Evolutionary conservation across 1,140 invertebrate genomes (phyloP).

Genomic region (Scaptomyza graminum): DNA sequence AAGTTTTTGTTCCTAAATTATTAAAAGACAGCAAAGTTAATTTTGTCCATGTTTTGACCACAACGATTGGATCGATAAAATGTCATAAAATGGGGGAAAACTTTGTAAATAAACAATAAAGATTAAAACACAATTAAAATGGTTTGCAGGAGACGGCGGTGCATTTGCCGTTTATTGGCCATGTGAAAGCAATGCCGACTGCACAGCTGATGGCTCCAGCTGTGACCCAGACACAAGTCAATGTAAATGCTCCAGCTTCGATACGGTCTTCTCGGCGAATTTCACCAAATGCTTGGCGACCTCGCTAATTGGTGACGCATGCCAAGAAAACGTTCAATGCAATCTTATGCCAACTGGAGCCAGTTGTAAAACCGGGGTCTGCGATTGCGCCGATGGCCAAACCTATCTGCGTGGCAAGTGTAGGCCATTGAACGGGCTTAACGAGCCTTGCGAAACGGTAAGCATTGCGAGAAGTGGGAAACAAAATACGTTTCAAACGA

Average conservation of each 20-base stretch:
- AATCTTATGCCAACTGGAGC: conserved; percentile 84
- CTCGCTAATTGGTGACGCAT: conserved; percentile 78
- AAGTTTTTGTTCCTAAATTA: conserved; percentile 18
- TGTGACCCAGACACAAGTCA: conserved; percentile 54
- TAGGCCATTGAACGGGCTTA: conserved; percentile 72
- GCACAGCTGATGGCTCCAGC: conserved; percentile 70
- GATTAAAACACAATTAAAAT: neutral
- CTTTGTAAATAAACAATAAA: conserved; percentile 12
- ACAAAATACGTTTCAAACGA: too few species aligned
- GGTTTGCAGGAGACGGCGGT: conserved; percentile 58
- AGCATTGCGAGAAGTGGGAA: too few species aligned
- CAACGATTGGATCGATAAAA: conserved; percentile 2
- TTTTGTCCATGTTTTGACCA: neutral
- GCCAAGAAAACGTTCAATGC: conserved; percentile 80
- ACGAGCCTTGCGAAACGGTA: conserved; percentile 71
- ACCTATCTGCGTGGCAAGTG: conserved; percentile 80
- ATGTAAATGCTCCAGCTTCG: conserved; percentile 68
- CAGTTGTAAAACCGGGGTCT: conserved; percentile 83
- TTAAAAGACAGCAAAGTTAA: conserved; percentile 6
- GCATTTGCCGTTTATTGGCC: conserved; percentile 72
- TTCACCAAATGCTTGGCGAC: conserved; percentile 75
- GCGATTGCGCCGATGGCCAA: conserved; percentile 83
- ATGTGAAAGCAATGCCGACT: conserved; percentile 74
- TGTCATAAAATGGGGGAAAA: neutral
- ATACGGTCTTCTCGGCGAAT: conserved; percentile 67